These are phyloP conservation scores for Stenotaenia linearis DNA, from an alignment of 2,888 invertebrate genomes.

Conservation along the genomic window DNA sequence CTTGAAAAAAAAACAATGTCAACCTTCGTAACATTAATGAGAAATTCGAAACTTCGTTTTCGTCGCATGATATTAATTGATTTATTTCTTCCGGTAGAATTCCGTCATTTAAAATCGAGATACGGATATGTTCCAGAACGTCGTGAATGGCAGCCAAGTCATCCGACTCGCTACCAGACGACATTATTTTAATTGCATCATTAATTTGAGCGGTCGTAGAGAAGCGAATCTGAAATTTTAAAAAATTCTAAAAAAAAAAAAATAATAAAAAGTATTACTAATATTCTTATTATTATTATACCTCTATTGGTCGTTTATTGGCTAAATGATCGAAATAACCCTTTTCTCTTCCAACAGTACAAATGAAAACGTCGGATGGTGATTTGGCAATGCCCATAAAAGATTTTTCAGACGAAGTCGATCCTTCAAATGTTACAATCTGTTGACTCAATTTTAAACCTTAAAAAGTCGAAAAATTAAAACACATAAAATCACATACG, in stretches of 20 bases:
- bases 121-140: background rate
- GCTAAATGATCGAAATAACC: slow-evolving; percentile 8
- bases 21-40: background rate
- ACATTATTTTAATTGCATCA: background rate
- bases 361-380: background rate
- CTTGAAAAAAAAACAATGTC: background rate
- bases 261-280: background rate
- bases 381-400: background rate
- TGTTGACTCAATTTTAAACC: background rate
- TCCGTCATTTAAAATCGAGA: background rate
- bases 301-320: background rate
- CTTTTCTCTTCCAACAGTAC: background rate
- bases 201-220: background rate
- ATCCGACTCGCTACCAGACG: background rate
- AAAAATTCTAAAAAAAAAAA: background rate
- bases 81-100: background rate
- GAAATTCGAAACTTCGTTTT: background rate
- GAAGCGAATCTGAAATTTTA: background rate
- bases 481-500: background rate
- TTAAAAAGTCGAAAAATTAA: background rate
- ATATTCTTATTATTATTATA: background rate
- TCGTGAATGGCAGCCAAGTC: background rate
- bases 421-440: background rate
- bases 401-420: background rate
- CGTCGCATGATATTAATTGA: background rate